Conservation (phyloP, 2,113 vertebrate species). For the Columba livia region DNA sequence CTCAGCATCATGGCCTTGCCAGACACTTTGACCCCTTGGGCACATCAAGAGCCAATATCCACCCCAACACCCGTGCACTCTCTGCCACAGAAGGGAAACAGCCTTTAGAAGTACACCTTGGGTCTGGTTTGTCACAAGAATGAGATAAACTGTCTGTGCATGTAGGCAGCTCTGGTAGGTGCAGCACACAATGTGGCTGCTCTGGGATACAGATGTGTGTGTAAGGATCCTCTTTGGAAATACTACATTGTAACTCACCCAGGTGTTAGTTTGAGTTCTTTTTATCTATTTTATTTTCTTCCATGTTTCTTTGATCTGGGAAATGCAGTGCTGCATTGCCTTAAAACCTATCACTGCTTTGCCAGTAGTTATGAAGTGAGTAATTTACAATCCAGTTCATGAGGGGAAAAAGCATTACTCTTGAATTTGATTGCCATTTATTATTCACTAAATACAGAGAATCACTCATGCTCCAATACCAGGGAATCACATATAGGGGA, state of each 20-base stretch:
- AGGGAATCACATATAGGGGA: rapidly evolving
- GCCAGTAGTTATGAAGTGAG: rapidly evolving
- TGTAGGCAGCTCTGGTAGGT: rapidly evolving
- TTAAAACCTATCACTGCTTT: background rate
- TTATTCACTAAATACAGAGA: background rate
- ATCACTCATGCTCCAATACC: background rate
- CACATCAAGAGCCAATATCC: rapidly evolving
- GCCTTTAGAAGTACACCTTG: background rate
- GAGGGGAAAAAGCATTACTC: background rate
- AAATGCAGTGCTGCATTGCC: background rate
- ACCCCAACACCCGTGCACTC: rapidly evolving
- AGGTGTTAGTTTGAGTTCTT: background rate
- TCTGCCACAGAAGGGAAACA: background rate
- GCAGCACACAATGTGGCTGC: background rate
- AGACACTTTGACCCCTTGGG: background rate
- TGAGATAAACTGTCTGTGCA: background rate
- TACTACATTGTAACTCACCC: background rate
- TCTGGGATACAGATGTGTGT: background rate
- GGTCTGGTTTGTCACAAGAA: background rate
- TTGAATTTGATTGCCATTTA: background rate
- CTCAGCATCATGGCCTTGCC: too few species aligned
- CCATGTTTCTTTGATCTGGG: rapidly evolving
- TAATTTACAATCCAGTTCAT: background rate
- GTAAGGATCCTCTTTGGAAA: background rate
- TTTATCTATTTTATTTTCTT: background rate